Evolutionary conservation across 2,113 vertebrate species (phyloP), one percentile per base, ranked within the genome.

Genomic region (Actenoides lindsayi): DNA sequence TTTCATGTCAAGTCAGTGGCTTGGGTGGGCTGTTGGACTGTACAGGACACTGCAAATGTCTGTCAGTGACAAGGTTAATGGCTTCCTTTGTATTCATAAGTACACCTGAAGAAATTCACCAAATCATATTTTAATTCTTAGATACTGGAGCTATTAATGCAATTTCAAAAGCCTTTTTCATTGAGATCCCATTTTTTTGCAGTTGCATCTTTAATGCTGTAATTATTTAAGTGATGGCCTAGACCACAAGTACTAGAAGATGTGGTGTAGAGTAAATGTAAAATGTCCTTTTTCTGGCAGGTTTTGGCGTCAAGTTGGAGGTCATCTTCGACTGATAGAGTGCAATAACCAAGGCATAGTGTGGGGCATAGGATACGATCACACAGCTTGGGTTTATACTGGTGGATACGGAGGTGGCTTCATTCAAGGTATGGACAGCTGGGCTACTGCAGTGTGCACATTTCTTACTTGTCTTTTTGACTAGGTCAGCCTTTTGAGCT

Each of bases 261-360:
- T 15, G 28, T 44, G 30, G 33, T n/a, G 33, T 1, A 13, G 42
- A 80, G 20, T 27, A 3, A 25, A 35, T 57, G 24, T 71, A 44
- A 46, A 63, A 33, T 9, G 1, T 44, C 50, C 15, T 44, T 31
- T 17, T 50, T 27, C 54, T 77, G 44, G 48, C 97, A 99, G 99
- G 99, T 99, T 99, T 95, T 99, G 99, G 99, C 98, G 98, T 25
- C 99, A 99, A 95, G 97, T 99, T 13, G 99, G 99, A 63, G 99
- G 99, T 19, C 99, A 99, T 93, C 98, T 99, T 56, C 98, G 98
- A 8, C 19, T 98, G 77, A 93, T 99, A 12, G 99, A 99, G 96
- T 98, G 98, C 95, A 99, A 98, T 92, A 98, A 98, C 74, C 97
- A 91, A 4, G 99, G 99, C 6, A 97, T 99, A 18, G 99, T 99